Conservation (phyloP, 2,113 vertebrate genomes). For the Microcebus griseorufus region DNA sequence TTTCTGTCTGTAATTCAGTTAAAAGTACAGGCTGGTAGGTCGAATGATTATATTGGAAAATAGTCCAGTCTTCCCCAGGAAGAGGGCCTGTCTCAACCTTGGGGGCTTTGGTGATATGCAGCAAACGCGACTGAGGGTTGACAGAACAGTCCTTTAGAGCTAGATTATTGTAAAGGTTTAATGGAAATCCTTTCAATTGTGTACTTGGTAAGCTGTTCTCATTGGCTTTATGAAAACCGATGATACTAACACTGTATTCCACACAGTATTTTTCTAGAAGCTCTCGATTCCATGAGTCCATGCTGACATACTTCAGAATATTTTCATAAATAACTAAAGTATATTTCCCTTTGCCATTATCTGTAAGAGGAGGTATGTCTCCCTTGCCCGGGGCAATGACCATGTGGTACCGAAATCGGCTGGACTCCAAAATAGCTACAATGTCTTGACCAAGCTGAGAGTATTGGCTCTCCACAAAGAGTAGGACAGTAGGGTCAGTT, state of each 20-base stretch:
- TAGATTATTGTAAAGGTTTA: slow-evolving; percentile 92
- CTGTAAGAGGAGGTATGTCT: slow-evolving; percentile 95
- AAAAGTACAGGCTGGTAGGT: slow-evolving; percentile 95
- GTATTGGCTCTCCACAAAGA: slow-evolving; percentile 98
- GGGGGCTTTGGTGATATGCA: slow-evolving; percentile 92
- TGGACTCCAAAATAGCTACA: slow-evolving; percentile 95
- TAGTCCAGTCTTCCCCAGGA: slow-evolving; percentile 95
- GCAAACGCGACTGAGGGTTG: slow-evolving; percentile 92
- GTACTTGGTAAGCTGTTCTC: slow-evolving; percentile 92
- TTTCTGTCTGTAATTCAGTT: slow-evolving; percentile 86
- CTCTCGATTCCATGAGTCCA: slow-evolving; percentile 96
- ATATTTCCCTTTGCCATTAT: slow-evolving; percentile 93
- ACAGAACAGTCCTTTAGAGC: slow-evolving; percentile 93
- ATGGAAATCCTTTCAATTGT: slow-evolving; percentile 91
- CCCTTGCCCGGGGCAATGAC: slow-evolving; percentile 96
- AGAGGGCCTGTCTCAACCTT: slow-evolving; percentile 91
- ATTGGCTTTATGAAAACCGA: slow-evolving; percentile 96
- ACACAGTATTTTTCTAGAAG: slow-evolving; percentile 97
- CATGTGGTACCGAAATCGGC: slow-evolving; percentile 94
- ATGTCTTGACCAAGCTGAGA: slow-evolving; percentile 98
- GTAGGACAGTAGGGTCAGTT: slow-evolving; percentile 91
- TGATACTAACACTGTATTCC: slow-evolving; percentile 96
- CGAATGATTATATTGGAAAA: slow-evolving; percentile 96
- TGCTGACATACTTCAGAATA: slow-evolving; percentile 94
- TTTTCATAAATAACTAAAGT: slow-evolving; percentile 96